These are phyloP conservation scores for Paralinhomoeus sp. DNA, from an alignment of 2,888 invertebrate species.

Conservation along the genomic window DNA sequence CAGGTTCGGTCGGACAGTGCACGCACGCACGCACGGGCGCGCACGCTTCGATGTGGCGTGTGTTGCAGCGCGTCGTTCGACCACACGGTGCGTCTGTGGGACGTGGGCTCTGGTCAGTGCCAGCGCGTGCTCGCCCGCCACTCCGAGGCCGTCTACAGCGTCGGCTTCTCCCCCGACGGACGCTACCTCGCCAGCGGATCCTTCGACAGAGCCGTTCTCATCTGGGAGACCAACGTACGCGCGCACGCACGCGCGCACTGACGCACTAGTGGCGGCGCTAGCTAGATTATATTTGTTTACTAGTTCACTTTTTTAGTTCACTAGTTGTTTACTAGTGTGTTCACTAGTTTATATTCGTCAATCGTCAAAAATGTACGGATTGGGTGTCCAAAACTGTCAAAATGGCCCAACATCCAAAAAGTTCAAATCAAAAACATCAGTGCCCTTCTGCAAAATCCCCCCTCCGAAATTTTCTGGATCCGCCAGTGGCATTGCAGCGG, in stretches of 20 bases:
- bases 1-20: conserved; percentile 67
- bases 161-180: conserved; percentile 76
- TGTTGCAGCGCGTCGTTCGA: conserved; percentile 80
- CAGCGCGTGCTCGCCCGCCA: conserved; percentile 88
- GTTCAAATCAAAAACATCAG: no score
- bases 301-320: no score
- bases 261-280: conserved; percentile 60
- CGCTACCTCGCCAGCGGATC: conserved; percentile 91
- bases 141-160: conserved; percentile 62
- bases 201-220: conserved; percentile 95
- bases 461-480: background rate
- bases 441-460: no score
- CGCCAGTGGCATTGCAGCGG: background rate
- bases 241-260: conserved; percentile 69
- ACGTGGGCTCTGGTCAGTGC: conserved; percentile 74
- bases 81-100: conserved; percentile 88
- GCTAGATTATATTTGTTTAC: no score
- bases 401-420: no score
- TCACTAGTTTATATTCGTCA: no score
- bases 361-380: no score
- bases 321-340: no score
- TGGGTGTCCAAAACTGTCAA: no score
- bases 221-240: conserved; percentile 76
- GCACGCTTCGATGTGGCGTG: conserved; percentile 96
- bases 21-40: conserved; percentile 45